Conservation (phyloP, 2,797 vertebrate genomes). For the Siniperca obscura region DNA sequence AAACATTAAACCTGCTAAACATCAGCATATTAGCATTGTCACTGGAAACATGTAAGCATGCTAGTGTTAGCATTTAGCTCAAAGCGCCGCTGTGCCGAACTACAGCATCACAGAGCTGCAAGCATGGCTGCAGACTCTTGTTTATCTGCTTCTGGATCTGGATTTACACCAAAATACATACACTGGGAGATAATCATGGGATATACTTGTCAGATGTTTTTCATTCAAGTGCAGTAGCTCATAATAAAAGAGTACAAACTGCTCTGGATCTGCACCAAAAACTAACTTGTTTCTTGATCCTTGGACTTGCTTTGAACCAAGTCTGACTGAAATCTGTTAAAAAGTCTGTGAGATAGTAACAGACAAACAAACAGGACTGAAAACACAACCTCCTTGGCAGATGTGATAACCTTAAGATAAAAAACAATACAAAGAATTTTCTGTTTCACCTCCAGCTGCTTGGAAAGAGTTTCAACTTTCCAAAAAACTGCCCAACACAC, state of each 20-base stretch:
- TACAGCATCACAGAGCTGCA: background rate
- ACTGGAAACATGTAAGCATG: too few species aligned
- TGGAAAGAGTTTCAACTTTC: conserved; percentile 22
- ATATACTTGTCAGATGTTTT: background rate
- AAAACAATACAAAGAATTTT: background rate
- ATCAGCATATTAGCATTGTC: background rate
- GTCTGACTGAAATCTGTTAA: background rate
- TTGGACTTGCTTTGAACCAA: too few species aligned
- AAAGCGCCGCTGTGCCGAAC: too few species aligned
- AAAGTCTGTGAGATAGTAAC: background rate
- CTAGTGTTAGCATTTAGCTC: background rate
- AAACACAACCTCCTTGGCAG: conserved; percentile 24
- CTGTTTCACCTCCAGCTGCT: background rate
- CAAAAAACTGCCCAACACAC: conserved; percentile 5
- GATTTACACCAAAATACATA: background rate
- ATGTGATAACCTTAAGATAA: background rate
- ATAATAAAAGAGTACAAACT: background rate
- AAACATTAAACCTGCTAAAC: background rate
- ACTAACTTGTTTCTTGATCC: background rate
- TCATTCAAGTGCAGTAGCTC: background rate
- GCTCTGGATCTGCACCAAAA: background rate
- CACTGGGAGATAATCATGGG: background rate
- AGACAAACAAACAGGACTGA: background rate
- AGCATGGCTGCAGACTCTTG: background rate
- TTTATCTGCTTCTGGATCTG: background rate